Evolutionary conservation across 2,113 vertebrate species (phyloP).

Genomic region (Coreoperca whiteheadi): DNA sequence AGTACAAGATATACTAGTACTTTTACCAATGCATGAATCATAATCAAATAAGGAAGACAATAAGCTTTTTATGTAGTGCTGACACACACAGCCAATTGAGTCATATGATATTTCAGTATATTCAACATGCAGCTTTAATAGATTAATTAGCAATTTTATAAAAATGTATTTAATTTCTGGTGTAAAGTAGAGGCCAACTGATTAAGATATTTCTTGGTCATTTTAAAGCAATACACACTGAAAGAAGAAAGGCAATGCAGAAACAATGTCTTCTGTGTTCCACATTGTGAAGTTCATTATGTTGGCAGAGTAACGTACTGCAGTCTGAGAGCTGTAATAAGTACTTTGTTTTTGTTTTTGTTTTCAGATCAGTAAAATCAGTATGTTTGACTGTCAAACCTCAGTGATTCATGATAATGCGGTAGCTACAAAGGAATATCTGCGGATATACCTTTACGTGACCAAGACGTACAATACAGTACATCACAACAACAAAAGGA

Average conservation of each 20-base stretch:
- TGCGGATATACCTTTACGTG: too few relatives aligned
- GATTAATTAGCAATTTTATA: neutral
- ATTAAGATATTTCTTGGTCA: neutral
- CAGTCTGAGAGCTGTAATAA: neutral
- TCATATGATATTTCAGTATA: neutral
- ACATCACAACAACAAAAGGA: neutral
- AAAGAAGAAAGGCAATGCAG: too few relatives aligned
- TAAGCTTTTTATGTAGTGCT: too few relatives aligned
- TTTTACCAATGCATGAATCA: neutral
- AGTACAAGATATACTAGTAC: neutral
- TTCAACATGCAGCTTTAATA: neutral
- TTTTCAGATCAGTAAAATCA: neutral
- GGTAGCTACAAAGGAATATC: too few relatives aligned
- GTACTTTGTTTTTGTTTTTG: too few relatives aligned
- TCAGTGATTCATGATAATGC: neutral
- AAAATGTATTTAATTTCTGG: neutral
- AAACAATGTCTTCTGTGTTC: neutral
- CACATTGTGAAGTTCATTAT: neutral
- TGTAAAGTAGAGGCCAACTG: neutral
- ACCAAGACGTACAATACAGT: neutral
- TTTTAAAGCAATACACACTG: neutral
- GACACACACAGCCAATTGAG: neutral
- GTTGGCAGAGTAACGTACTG: neutral
- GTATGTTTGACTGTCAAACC: neutral
- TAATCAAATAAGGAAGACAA: neutral